These are phyloP conservation scores for Sternarchorhynchus goeldii DNA, from an alignment of 2,797 vertebrate genomes.

Conservation along the genomic window DNA sequence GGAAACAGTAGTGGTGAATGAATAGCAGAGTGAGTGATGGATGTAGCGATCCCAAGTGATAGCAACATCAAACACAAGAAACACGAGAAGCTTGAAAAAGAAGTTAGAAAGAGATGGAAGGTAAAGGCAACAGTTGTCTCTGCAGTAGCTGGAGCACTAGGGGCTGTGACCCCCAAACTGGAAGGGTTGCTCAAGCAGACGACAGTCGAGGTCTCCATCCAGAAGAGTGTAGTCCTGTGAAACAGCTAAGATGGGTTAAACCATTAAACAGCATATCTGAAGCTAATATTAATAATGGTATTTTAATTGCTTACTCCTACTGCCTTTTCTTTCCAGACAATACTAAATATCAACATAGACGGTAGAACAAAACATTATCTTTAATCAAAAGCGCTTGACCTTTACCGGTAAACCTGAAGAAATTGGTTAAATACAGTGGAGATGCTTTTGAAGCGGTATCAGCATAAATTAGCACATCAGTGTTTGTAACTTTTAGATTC, in stretches of 20 bases:
- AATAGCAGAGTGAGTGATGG: too few relatives aligned
- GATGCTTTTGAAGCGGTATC: constrained; percentile 32
- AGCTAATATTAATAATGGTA: neutral
- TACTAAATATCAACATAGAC: neutral
- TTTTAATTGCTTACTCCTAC: neutral
- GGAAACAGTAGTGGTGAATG: too few relatives aligned
- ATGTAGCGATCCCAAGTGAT: too few relatives aligned
- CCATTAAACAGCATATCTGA: neutral
- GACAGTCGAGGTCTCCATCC: too few relatives aligned
- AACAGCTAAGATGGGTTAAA: neutral
- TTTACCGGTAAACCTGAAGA: neutral
- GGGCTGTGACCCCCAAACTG: too few relatives aligned
- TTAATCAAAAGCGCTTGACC: neutral
- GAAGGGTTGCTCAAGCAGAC: too few relatives aligned
- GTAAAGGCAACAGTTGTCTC: too few relatives aligned
- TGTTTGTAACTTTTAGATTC: constrained; percentile 37
- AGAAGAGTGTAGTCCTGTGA: too few relatives aligned
- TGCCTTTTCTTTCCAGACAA: neutral
- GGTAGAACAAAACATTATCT: neutral
- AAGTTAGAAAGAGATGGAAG: too few relatives aligned
- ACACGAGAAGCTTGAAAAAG: too few relatives aligned
- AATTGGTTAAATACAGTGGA: constrained; percentile 3
- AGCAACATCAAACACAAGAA: too few relatives aligned
- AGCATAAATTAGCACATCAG: constrained; percentile 15
- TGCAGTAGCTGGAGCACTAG: too few relatives aligned